Conservation (phyloP, 2,797 vertebrate genomes). For the Australoheros facetus region DNA sequence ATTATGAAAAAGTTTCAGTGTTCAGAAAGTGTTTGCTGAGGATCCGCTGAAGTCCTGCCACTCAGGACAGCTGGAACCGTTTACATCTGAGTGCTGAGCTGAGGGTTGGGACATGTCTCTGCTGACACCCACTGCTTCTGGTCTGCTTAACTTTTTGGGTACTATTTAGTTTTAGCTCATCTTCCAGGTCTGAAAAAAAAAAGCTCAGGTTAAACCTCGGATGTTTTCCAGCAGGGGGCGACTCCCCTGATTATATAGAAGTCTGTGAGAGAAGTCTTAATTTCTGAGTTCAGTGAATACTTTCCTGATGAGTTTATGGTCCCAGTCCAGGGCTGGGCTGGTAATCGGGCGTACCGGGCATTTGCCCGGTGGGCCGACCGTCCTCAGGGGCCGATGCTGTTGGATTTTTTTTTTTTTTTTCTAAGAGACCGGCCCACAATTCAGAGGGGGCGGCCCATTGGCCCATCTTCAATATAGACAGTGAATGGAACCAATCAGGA, state of each 20-base stretch:
- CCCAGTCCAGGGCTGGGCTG: too few relatives aligned
- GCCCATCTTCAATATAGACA: too few relatives aligned
- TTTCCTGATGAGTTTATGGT: not conserved
- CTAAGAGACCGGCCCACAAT: too few relatives aligned
- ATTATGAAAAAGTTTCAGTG: not conserved
- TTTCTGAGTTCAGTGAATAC: not conserved
- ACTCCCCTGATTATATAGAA: not conserved
- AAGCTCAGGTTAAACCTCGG: not conserved
- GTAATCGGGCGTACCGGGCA: too few relatives aligned
- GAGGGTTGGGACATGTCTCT: not conserved
- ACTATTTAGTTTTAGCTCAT: not conserved
- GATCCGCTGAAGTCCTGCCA: not conserved
- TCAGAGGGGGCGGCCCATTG: too few relatives aligned
- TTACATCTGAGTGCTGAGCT: not conserved
- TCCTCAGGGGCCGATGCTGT: too few relatives aligned
- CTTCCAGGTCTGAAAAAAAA: fast-evolving
- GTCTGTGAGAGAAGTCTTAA: not conserved
- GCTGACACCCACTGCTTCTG: not conserved
- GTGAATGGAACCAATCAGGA: too few relatives aligned
- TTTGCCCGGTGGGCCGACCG: too few relatives aligned
- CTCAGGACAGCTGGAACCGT: too few relatives aligned
- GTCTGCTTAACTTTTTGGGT: not conserved
- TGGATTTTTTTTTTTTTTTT: too few relatives aligned
- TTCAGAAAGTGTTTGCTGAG: not conserved
- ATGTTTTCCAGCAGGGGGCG: not conserved